Base-by-base conservation (phyloP, 2,888 invertebrate genomes). In the Agriopis marginaria region DNA sequence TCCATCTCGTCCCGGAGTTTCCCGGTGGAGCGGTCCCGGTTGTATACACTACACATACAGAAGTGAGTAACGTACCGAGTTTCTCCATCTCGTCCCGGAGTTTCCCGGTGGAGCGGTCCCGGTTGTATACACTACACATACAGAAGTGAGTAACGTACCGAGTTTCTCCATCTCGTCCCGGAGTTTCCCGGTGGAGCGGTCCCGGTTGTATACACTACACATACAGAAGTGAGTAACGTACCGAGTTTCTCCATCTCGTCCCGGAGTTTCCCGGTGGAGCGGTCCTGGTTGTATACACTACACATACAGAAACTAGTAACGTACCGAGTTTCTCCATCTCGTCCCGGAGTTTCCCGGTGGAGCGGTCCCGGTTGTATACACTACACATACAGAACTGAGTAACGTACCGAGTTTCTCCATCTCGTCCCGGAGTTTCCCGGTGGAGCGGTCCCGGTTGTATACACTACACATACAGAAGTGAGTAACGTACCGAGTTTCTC, bases 211-310 rank as follows among this genome's bases (percentile, higher is more conserved):
- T n/a, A n/a, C n/a, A n/a, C n/a, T n/a, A n/a, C n/a, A n/a, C n/a
- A n/a, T n/a, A n/a, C n/a, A n/a, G n/a, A n/a, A n/a, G n/a, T n/a
- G 3, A 7, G 40, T 40, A 40, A 8, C 40, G 17, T 14, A 82
- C 97, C 99, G 14, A 99, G 95, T 77, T 97, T 96, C 86, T 97
- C 97, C 98, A 99, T 98, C 82, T 98, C 97, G 17, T 95, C 93
- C 65, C 97, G 95, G 54, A 99, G 94, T 75, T 96, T 95, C 1
- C 95, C 88, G 42, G 97, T 96, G 77, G 97, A 96, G 79, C 98
- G 95, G 81, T 96, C 96, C 14, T 97, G 94, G 59, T 92, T 96
- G 79, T n/a, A n/a, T n/a, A n/a, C n/a, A n/a, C n/a, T n/a, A n/a
- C n/a, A n/a, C n/a, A n/a, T n/a, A n/a, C n/a, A n/a, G n/a, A n/a